phyloP scores from a whole-genome alignment of 1,140 invertebrate species.

The Drosophila takahashii region DNA sequence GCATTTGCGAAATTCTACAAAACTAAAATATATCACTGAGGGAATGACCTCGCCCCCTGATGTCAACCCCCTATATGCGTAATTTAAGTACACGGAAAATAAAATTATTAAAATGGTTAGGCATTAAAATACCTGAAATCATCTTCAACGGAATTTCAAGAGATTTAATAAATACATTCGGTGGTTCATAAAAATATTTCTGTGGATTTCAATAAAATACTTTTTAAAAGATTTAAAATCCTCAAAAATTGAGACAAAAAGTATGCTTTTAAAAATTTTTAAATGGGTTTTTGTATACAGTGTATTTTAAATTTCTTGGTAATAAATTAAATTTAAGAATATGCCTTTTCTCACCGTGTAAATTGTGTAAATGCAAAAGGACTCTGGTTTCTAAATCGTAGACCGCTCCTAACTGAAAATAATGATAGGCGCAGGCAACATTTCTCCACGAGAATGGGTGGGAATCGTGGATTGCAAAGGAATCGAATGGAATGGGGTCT shows the following conservation, averaged over 20 bases:
- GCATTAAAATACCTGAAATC: no score
- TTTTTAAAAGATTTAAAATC: no score
- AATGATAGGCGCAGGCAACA: slow-evolving; percentile 64
- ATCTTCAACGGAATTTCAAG: no score
- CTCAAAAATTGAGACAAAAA: no score
- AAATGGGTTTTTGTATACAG: no score
- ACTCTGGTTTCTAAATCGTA: slow-evolving; percentile 42
- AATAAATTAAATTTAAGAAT: no score
- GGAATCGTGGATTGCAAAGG: neutral
- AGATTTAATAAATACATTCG: no score
- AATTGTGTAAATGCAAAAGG: slow-evolving; percentile 61
- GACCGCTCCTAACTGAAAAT: slow-evolving; percentile 68
- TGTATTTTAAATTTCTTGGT: no score
- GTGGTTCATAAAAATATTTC: no score
- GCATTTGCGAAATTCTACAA: slow-evolving; percentile 68
- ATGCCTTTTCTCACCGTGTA: slow-evolving; percentile 32
- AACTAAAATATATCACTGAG: slow-evolving; percentile 70
- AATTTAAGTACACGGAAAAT: slow-evolving; percentile 20
- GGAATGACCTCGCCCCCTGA: slow-evolving; percentile 2
- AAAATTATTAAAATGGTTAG: no score
- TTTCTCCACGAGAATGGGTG: slow-evolving; percentile 14
- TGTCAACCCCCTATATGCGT: slow-evolving; percentile 43
- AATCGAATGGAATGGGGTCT: neutral
- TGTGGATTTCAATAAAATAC: no score
- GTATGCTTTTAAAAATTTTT: no score